Evolutionary conservation across 2,113 vertebrate genomes (phyloP), one percentile per base, ranked within the genome.

Genomic region (Condylura cristata): DNA sequence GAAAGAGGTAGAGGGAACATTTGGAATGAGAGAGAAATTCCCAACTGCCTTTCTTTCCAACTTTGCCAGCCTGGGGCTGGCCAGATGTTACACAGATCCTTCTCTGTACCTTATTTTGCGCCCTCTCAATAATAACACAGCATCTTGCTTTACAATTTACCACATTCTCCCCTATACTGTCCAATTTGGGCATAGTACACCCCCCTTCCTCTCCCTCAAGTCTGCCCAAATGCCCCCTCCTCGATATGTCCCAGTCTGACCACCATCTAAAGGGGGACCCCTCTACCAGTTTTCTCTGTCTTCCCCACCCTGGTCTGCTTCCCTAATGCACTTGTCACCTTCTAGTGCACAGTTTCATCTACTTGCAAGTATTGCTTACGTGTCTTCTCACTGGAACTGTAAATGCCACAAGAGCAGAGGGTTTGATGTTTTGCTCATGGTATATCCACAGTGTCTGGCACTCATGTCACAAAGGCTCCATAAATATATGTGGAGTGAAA

Each of bases 311-410:
- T 72, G 83, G 68, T 96, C 20, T 66, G n/a, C 81, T 4, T 65
- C 84, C 80, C 61, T 97, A n/a, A 68, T 8, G 17, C 12, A 22
- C 18, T 30, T 63, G 63, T 18, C 80, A 83, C 70, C 8, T 63
- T 86, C 58, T 74, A 78, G 61, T 26, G 8, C 56, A 34, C 0
- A 26, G 13, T 37, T 37, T 65, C 32, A 61, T 98, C 99, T 98
- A 98, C 97, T 96, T 96, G 97, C 97, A 14, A 2, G 0, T 68
- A 30, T 37, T 58, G 56, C 76, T 94, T 72, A 22, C 24, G 9
- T n/a, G 39, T 76, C 80, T 66, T 63, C 53, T 75, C 37, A 8
- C 18, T 60, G 32, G 22, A 5, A 56, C 78, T 76, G 26, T 32
- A 39, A 85, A 12, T 9, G 18, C 61, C 26, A 26, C 37, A 41